Percentiles rank a stretch among this genome's conserved stretches.
These are phyloP conservation scores for Scolopax rusticola DNA, from an alignment of 2,797 vertebrate species.

Conservation along the genomic window DNA sequence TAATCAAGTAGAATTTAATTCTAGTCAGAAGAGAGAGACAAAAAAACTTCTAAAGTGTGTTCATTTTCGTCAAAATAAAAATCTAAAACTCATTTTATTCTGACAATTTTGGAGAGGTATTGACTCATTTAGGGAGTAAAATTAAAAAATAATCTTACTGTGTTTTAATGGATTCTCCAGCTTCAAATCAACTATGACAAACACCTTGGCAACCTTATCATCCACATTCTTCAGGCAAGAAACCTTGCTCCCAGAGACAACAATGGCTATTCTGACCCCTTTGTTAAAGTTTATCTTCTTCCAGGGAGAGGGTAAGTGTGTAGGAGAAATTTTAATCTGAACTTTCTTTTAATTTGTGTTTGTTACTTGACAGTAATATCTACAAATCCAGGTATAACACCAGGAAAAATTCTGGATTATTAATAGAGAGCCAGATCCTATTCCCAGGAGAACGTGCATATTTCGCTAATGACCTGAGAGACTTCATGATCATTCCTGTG, in stretches of 20 bases:
- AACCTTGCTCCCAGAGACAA: conserved; percentile 94
- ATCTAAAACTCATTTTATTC: neutral
- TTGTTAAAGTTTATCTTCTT: conserved; percentile 98
- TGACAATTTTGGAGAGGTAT: neutral
- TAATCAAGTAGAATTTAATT: neutral
- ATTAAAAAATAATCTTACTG: neutral
- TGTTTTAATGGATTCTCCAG: conserved; percentile 77
- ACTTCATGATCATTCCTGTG: neutral
- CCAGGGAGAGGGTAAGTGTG: conserved; percentile 96
- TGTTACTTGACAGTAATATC: neutral
- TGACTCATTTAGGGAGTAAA: neutral
- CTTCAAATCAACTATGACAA: conserved; percentile 99
- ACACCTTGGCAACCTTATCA: conserved; percentile 95
- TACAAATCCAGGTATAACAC: neutral
- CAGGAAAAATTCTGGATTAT: neutral
- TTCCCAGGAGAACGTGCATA: neutral
- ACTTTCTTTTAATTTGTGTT: neutral
- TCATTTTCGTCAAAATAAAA: neutral
- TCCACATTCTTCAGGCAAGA: conserved; percentile 97
- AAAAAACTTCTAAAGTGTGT: neutral
- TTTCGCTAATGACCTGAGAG: neutral
- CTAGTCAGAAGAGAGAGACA: neutral
- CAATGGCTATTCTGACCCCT: conserved; percentile 97
- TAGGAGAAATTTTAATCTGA: neutral
- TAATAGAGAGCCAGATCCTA: neutral